Base-by-base conservation (phyloP, 2,888 invertebrate genomes). In the Drosophila fulvimacula region DNA sequence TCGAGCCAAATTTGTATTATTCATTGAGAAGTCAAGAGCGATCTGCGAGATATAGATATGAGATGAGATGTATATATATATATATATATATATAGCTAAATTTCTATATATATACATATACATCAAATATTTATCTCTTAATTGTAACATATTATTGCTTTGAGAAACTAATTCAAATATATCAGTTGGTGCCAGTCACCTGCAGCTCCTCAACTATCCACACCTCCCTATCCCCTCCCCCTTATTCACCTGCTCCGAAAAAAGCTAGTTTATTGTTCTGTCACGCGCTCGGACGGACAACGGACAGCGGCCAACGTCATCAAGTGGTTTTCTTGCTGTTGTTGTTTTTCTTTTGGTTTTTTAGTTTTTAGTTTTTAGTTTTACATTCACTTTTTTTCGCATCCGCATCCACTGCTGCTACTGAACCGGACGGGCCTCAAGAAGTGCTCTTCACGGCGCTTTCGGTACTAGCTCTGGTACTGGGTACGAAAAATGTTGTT, bases 381-480 rank as follows among this genome's bases (percentile, higher is more conserved):
- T 79, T 79, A 83, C 82, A 83, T 83, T 83, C 82, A 83, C 87
- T 86, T 86, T 76, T 72, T 69, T 86, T 79, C 83, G 86, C 86
- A 82, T 82, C 82, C 82, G 82, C 84, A 68, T 73, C 62, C 69
- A 39, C 63, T 41, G 46, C 21, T 27, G 64, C 73, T 74, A 58
- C 69, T 49, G 73, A 44, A 53, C 41, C 41, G 52, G 52, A 64
- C 39, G 41, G 58, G 78, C 75, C 75, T 85, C 70, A 83, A 82
- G 83, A 82, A 82, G 82, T 82, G 82, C 82, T 82, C 82, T 86
- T 82, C 83, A 82, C 57, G 57, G 46, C 42, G 49, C 41, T 61
- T 52, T 55, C 55, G 51, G 68, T 59, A 68, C 73, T 58, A 56
- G 51, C 56, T 38, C 64, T 46, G 65, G 65, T 52, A 46, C 68